These are phyloP conservation scores for Cyrtodaria siliqua DNA, from an alignment of 2,888 invertebrate species.

Conservation along the genomic window DNA sequence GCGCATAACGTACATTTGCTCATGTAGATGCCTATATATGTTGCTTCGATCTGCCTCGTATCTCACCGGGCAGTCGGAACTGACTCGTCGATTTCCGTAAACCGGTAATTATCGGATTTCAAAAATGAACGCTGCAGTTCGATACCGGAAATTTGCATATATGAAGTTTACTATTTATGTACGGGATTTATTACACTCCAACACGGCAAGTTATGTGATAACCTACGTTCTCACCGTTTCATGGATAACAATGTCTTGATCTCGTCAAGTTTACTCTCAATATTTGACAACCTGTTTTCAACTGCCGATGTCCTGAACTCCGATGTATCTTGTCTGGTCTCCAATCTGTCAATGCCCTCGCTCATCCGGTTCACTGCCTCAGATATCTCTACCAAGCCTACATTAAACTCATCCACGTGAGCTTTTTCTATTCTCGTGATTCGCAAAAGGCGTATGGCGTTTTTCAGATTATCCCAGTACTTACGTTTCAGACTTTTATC, in stretches of 20 bases:
- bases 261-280: conserved; percentile 54
- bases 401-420: conserved; percentile 73
- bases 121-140: too few relatives aligned
- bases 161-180: too few relatives aligned
- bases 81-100: too few relatives aligned
- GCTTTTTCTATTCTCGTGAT: conserved; percentile 67
- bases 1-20: too few relatives aligned
- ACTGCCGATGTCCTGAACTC: conserved; percentile 22
- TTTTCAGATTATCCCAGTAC: conserved; percentile 64
- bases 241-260: conserved; percentile 76
- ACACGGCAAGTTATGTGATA: too few relatives aligned
- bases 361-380: conserved; percentile 69
- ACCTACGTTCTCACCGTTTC: too few relatives aligned
- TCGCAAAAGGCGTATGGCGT: conserved; percentile 68
- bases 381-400: conserved; percentile 77
- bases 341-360: conserved; percentile 38
- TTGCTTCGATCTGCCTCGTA: too few relatives aligned
- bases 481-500: conserved; percentile 46
- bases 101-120: too few relatives aligned
- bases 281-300: conserved; percentile 41
- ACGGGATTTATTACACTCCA: too few relatives aligned
- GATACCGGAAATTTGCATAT: too few relatives aligned
- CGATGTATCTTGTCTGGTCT: conserved; percentile 18
- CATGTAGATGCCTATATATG: too few relatives aligned
- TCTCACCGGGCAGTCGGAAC: too few relatives aligned